Percentiles rank a stretch among this genome's conserved stretches.
These are phyloP conservation scores for Ladona fulva DNA, from an alignment of 1,140 invertebrate genomes.

Conservation along the genomic window DNA sequence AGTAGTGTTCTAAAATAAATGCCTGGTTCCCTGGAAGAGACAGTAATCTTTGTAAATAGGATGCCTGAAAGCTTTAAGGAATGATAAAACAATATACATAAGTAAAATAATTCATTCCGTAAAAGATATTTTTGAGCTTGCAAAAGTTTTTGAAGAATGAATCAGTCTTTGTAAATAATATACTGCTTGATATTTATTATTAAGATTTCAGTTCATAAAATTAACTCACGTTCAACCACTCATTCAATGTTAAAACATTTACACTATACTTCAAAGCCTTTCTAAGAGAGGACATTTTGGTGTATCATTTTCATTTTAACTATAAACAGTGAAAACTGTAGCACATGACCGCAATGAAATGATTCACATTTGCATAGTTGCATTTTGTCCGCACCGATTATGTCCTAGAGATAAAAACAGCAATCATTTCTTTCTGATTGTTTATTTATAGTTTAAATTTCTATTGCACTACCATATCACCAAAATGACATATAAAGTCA, in stretches of 20 bases:
- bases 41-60: neutral
- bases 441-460: neutral
- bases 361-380: neutral
- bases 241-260: neutral
- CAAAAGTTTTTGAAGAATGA: neutral
- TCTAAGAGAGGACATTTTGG: neutral
- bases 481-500: neutral
- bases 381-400: neutral
- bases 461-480: neutral
- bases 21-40: neutral
- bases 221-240: neutral
- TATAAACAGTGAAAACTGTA: slow-evolving; percentile 1
- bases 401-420: neutral
- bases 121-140: neutral
- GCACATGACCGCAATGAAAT: neutral
- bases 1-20: neutral
- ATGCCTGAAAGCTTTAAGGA: neutral
- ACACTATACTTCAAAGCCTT: neutral
- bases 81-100: neutral
- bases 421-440: neutral
- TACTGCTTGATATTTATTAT: neutral
- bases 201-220: neutral
- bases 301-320: neutral
- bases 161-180: neutral
- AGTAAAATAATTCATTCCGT: neutral